Evolutionary conservation across 2,797 vertebrate genomes (phyloP), one percentile per base, ranked within the genome.

Genomic region (Agapornis canus): DNA sequence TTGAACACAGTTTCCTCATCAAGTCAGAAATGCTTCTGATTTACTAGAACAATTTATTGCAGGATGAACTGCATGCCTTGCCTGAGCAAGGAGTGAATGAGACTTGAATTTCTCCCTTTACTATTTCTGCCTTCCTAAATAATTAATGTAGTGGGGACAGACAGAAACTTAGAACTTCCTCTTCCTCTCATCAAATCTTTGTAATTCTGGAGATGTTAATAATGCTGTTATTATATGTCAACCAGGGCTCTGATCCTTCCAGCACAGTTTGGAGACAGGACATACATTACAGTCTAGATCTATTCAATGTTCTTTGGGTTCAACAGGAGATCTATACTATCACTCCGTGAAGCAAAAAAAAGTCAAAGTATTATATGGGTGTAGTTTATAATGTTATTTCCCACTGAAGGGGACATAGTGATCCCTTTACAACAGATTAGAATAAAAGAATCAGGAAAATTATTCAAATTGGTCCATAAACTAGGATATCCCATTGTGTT

Each of bases 91-190:
- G 85, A 81, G 79, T 32, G 49, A 86, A 70, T 29, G 32, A 86
- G 70, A 72, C 75, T 51, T 82, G 48, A 60, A 80, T 70, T 89
- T 86, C 32, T 69, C 20, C 32, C 82, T 86, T 86, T 48, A 59
- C 48, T 90, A 26, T 89, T 95, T 96, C 66, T 94, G 87, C 47
- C 22, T 80, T 76, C n/a, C 39, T 84, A 49, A 90, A 82, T 86
- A 73, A 66, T 90, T 90, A 25, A 88, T 21, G 7, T 73, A 40
- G 27, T 64, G n/a, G 40, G 47, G 19, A 64, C 60, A 89, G 90
- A 49, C 21, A 89, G 68, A 85, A 90, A 79, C 39, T 51, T 72
- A 29, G 65, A 54, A 75, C 37, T 32, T 65, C 56, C 22, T 89
- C 86, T 73, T 85, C 23, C 80, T 71, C 35, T 81, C 3, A 1